Evolutionary conservation across 2,113 vertebrate species (phyloP).

Genomic region (Phylloscopus trochilus): DNA sequence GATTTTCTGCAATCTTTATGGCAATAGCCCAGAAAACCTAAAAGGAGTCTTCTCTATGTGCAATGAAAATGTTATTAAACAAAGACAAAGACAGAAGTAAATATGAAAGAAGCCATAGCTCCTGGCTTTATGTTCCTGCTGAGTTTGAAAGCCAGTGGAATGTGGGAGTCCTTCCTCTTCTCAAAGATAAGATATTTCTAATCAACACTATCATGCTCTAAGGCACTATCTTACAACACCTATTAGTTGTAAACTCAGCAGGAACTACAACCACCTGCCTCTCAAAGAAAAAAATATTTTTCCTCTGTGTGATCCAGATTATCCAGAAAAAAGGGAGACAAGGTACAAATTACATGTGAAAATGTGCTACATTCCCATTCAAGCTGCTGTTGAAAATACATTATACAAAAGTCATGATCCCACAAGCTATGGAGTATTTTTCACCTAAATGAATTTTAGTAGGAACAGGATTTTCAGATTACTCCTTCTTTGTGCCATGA

Average conservation of each 20-base stretch:
- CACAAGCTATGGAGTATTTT: not conserved
- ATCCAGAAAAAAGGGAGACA: not conserved
- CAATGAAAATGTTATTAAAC: not conserved
- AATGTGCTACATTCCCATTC: not conserved
- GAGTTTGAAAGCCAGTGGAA: not conserved
- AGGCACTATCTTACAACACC: not conserved
- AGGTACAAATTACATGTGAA: not conserved
- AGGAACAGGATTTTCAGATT: not conserved
- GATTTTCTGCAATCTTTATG: not conserved
- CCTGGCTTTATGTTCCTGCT: not conserved
- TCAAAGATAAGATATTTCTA: not conserved
- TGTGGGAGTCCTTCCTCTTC: not conserved
- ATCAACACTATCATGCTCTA: not conserved
- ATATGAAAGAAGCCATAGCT: not conserved
- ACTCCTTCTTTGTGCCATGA: not conserved
- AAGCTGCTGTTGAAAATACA: not conserved
- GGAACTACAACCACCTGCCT: not conserved
- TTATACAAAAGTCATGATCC: not conserved
- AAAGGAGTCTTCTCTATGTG: not conserved
- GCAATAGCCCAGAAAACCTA: not conserved
- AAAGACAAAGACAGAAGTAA: not conserved
- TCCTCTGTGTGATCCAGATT: not conserved
- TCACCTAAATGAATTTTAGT: not conserved
- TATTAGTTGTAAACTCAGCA: conserved; percentile 18
- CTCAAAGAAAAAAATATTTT: not conserved